Evolutionary conservation across 2,113 vertebrate species (phyloP), one percentile per base, ranked within the genome.

Genomic region (Paradoxurus hermaphroditus): DNA sequence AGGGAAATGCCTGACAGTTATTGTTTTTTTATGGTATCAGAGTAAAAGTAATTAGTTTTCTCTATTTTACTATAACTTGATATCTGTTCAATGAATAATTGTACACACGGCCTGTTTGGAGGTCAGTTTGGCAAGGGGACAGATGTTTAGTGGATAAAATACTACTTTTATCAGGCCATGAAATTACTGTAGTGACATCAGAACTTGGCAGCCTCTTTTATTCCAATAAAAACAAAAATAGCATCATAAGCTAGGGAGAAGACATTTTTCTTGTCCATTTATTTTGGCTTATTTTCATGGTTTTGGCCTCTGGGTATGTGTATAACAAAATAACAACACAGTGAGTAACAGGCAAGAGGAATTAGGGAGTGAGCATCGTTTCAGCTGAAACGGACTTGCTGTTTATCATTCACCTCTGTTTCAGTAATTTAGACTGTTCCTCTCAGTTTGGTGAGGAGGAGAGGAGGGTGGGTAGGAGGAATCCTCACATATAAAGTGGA

Each of bases 141-240:
- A 2, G 46, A 81, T 96, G 83, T 96, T 84, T 97, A 86, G 83
- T 90, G 93, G 91, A 62, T 95, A 91, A 98, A 98, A 67, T 91
- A 63, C 63, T 82, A n/a, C 84, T 96, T 95, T 94, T 97, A 96
- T 96, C 94, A 97, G 96, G 90, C 94, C 39, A 49, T 90, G 85
- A 96, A 97, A 96, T 96, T 96, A 85, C 51, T 92, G 5, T 62
- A 90, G 89, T 97, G 95, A 97, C 97, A 73, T 97, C 94, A 98
- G 96, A 95, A 88, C 90, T 98, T 98, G 98, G 94, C 97, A 97
- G 70, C 34, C 44, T 91, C 51, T 94, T 97, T 83, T 83, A 92
- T 82, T 94, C 82, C 53, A 98, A 63, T 95, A 96, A 98, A 97
- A 97, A 97, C 85, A 96, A 97, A 97, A 97, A 96, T 72, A 94